Percentiles rank a stretch among this genome's conserved stretches.
Evolutionary conservation across 2,797 vertebrate species (phyloP).

Genomic region (Urocyon cinereoargenteus): DNA sequence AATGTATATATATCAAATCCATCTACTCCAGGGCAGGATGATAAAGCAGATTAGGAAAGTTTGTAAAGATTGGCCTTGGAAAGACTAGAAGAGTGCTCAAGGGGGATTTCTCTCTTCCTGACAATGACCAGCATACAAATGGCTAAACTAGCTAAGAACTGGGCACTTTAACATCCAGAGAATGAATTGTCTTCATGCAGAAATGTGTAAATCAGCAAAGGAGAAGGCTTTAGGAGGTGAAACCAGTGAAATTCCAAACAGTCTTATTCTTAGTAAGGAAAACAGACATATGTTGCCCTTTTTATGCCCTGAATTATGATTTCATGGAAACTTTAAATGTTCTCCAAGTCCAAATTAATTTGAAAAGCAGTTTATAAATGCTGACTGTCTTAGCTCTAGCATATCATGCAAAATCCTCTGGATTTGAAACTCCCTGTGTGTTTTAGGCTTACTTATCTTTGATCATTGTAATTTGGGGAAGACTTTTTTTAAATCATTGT

Average conservation of each 20-base stretch:
- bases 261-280: neutral
- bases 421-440: neutral
- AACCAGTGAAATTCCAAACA: neutral
- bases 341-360: neutral
- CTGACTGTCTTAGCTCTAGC: neutral
- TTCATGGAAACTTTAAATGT: neutral
- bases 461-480: neutral
- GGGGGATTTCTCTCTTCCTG: neutral
- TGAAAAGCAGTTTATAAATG: constrained; percentile 46
- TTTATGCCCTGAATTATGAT: constrained; percentile 36
- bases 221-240: neutral
- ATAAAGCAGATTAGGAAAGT: constrained; percentile 29
- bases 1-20: neutral
- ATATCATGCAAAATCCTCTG: neutral
- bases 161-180: neutral
- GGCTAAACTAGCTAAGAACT: neutral
- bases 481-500: neutral
- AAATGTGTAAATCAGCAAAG: constrained; percentile 42
- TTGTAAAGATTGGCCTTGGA: constrained; percentile 51
- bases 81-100: neutral
- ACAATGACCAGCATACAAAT: neutral
- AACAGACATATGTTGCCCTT: neutral
- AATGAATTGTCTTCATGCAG: neutral
- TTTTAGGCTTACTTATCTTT: neutral
- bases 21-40: constrained; percentile 46